phyloP scores from a whole-genome alignment of 2,797 vertebrate species.

The Eulemur rubriventer region DNA sequence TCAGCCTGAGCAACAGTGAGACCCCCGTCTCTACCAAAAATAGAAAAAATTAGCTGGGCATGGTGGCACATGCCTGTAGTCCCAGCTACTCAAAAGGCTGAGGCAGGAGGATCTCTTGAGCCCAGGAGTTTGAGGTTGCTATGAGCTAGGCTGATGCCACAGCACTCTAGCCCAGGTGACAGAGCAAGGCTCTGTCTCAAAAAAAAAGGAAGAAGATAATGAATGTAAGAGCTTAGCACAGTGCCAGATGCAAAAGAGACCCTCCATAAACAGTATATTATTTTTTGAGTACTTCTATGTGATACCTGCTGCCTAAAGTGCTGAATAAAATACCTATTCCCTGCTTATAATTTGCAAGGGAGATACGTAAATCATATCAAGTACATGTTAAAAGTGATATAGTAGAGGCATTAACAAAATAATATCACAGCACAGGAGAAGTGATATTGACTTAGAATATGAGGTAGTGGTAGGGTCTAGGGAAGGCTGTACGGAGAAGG shows the following conservation, averaged over 20 bases:
- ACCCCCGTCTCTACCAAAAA: too few relatives aligned
- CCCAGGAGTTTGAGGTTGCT: too few relatives aligned
- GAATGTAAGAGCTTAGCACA: neutral
- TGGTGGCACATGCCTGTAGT: too few relatives aligned
- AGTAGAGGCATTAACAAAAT: neutral
- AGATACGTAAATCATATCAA: neutral
- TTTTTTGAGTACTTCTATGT: neutral
- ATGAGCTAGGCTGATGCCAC: too few relatives aligned
- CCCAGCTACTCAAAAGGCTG: too few relatives aligned
- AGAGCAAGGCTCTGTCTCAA: too few relatives aligned
- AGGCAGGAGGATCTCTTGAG: too few relatives aligned
- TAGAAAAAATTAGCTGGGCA: too few relatives aligned
- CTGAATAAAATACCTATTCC: neutral
- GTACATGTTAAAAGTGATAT: neutral
- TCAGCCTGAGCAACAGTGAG: too few relatives aligned
- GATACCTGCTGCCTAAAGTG: neutral
- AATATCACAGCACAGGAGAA: neutral
- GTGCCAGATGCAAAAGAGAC: neutral
- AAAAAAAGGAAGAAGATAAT: neutral
- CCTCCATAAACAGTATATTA: neutral
- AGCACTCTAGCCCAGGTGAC: too few relatives aligned
- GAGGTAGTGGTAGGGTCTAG: neutral
- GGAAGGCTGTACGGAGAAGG: neutral
- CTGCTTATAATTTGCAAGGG: neutral
- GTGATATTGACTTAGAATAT: neutral